Evolutionary conservation across 2,888 invertebrate genomes (phyloP), one percentile per base, ranked within the genome.

Genomic region (Lamellibrachia columna): DNA sequence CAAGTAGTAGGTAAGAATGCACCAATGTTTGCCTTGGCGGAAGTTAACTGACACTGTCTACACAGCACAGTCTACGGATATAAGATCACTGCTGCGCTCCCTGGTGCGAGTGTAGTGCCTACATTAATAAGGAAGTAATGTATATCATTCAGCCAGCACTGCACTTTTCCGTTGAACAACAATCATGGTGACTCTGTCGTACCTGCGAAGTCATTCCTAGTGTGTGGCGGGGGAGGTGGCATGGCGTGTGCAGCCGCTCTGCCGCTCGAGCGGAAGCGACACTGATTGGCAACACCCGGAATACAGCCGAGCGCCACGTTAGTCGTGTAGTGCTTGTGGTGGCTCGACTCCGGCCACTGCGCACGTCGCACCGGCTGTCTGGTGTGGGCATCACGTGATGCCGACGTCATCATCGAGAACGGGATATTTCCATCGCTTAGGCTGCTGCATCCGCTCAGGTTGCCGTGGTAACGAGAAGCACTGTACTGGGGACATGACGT

Each of bases 301-400:
- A 40, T 15, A 75, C 75, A 75, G 75, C 75, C 22, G 75, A 75
- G 15, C 75, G 75, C 75, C 11, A 75, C 75, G 75, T 75, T 75
- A n/a, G 75, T 75, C 75, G 75, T 75, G 75, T 75, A 75, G 75
- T 75, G 75, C n/a, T 75, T 75, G 75, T 75, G 75, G 22, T 75
- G 75, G n/a, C 75, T 75, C 75, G 75, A 75, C 75, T 75, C 22
- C 15, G 75, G 75, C 75, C 75, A 75, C 75, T 75, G 75, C 75
- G 22, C 75, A 75, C n/a, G 75, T 60, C 60, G 60, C 15, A 15
- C 15, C 60, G 60, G 8, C 60, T 60, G 60, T 4, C n/a, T 11
- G 75, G 15, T 75, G 75, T 75, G 15, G 75, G 75, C 22, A n/a
- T 75, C 75, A 75, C 75, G 75, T 75, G 75, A 22, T 75, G 75